Evolutionary conservation across 2,888 invertebrate genomes (phyloP).

Genomic region (Trypoxylon attenuatum): DNA sequence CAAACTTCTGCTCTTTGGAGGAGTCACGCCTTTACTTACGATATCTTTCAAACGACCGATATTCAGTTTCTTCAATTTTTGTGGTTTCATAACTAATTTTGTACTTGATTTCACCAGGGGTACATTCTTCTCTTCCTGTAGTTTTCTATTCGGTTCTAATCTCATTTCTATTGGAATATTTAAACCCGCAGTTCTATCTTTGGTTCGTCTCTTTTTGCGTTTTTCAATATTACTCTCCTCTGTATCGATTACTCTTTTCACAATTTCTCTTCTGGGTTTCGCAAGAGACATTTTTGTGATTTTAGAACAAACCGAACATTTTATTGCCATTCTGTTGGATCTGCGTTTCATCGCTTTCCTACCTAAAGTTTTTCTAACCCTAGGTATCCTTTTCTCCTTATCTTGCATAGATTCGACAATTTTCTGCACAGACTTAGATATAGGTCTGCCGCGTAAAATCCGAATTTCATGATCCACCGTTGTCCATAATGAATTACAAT

Average conservation of each 20-base stretch:
- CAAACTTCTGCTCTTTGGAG: constrained; percentile 58
- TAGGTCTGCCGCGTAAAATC: constrained; percentile 48
- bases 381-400: constrained; percentile 40
- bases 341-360: constrained; percentile 59
- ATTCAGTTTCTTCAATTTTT: constrained; percentile 60
- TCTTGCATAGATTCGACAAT: constrained; percentile 38
- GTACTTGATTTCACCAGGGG: constrained; percentile 30
- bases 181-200: constrained; percentile 74
- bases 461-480: constrained; percentile 51
- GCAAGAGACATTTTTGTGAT: constrained; percentile 51
- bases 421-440: constrained; percentile 53
- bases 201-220: constrained; percentile 68
- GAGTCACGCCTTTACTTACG: constrained; percentile 48
- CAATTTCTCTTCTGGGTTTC: constrained; percentile 58
- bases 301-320: constrained; percentile 62
- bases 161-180: constrained; percentile 54
- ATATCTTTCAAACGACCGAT: constrained; percentile 60
- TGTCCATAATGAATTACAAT: constrained; percentile 65
- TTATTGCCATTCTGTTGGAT: constrained; percentile 60
- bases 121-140: constrained; percentile 7
- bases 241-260: neutral
- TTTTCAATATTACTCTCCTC: constrained; percentile 40
- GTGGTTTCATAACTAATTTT: constrained; percentile 40
- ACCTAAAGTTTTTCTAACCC: constrained; percentile 47
- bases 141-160: constrained; percentile 7